Evolutionary conservation across 2,888 invertebrate genomes (phyloP), one percentile per base, ranked within the genome.

Genomic region (Hypomecis punctinalis): DNA sequence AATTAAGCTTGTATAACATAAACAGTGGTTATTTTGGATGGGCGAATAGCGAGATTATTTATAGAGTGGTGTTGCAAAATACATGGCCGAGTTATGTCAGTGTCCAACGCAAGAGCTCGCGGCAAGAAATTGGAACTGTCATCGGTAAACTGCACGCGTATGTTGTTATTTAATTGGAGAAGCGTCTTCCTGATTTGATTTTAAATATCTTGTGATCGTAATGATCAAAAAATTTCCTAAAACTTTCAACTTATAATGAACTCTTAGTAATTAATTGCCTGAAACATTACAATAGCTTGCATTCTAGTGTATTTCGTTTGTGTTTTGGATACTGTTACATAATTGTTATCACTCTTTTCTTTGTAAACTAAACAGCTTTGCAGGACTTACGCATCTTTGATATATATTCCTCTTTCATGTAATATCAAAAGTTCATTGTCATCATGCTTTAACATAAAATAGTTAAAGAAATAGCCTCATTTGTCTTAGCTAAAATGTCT

Each of bases 11-110:
- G 71, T 75, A 80, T 85, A 86, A 87, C 86, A 89, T 85, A 86
- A 86, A 85, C 84, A 80, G 77, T 77, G 82, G 81, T 88, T 87
- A 88, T 90, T 90, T 88, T 81, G 84, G 82, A 82, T 78, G 79
- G 74, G 78, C 83, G 82, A 84, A 87, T 86, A 85, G 85, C 77
- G 72, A 73, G 72, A 74, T 80, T 91, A 90, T 88, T 85, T 85
- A 89, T 91, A 90, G 88, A 82, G 67, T 77, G 74, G 64, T 75
- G 82, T 91, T 91, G 90, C 90, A 87, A 86, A 90, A 90, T 89
- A 87, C 87, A 84, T 84, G 90, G 87, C 90, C 90, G 90, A 86
- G 86, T 91, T 91, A 92, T 91, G 91, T 91, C 92, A 91, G 89
- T 80, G 79, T 72, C 76, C 72, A 57, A 54, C 55, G 53, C 63